Conservation (phyloP, 2,797 vertebrate species). For the Pangasius djambal region DNA sequence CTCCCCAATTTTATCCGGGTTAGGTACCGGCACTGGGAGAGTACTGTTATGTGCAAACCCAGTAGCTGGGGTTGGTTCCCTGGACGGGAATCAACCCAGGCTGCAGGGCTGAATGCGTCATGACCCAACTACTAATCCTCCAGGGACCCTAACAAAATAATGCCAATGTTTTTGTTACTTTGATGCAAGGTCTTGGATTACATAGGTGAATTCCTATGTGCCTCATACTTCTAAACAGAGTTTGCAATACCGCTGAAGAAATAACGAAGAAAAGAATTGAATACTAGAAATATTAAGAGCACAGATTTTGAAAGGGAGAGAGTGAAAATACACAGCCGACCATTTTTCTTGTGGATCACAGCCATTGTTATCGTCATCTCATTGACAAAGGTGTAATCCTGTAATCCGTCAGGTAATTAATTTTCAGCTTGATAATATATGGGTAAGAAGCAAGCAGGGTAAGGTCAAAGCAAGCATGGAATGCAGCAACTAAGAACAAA, state of each 20-base stretch:
- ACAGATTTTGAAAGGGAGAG: background rate
- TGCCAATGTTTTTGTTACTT: background rate
- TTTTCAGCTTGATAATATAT: background rate
- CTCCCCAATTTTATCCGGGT: too few relatives aligned
- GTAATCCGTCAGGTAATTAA: background rate
- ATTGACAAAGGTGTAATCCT: background rate
- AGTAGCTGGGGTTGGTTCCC: too few relatives aligned
- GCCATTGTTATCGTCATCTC: background rate
- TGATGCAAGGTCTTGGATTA: background rate
- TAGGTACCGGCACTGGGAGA: too few relatives aligned
- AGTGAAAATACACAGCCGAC: background rate
- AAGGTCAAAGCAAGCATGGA: slow-evolving; percentile 31
- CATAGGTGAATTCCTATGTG: background rate
- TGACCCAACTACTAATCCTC: too few relatives aligned
- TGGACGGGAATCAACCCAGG: too few relatives aligned
- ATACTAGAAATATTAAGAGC: background rate
- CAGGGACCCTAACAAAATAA: too few relatives aligned
- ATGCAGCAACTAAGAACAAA: slow-evolving; percentile 31
- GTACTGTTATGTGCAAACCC: too few relatives aligned
- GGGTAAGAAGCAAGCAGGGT: background rate
- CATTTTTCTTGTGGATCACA: background rate
- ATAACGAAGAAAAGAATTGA: background rate
- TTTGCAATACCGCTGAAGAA: background rate
- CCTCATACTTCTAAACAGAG: background rate
- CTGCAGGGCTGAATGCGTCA: too few relatives aligned